These are phyloP conservation scores for Drosophila austrosaltans DNA, from an alignment of 2,888 invertebrate genomes.

Conservation along the genomic window DNA sequence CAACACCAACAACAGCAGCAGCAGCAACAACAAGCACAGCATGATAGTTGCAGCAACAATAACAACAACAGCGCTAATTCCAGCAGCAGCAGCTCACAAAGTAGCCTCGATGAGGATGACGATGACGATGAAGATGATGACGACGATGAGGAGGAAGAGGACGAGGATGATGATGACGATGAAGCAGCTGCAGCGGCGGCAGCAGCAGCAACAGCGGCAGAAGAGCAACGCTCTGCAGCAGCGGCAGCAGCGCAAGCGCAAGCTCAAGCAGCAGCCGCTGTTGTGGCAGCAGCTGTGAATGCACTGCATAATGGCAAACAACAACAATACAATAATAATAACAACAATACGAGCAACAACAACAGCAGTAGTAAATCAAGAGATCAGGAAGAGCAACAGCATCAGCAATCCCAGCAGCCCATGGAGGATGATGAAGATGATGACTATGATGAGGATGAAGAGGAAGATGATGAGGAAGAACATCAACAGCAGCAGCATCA, in stretches of 20 bases:
- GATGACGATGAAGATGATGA: slow-evolving; percentile 40
- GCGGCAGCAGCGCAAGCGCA: slow-evolving; percentile 26
- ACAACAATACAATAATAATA: slow-evolving; percentile 40
- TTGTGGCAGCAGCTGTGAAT: slow-evolving; percentile 62
- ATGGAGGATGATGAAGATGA: slow-evolving; percentile 13
- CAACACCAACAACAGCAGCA: slow-evolving; percentile 23
- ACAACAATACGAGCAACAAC: slow-evolving; percentile 46
- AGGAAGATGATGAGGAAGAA: slow-evolving; percentile 14
- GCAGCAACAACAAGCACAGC: slow-evolving; percentile 20
- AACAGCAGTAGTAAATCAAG: slow-evolving; percentile 35
- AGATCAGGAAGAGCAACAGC: slow-evolving; percentile 33
- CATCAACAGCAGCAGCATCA: slow-evolving; percentile 32
- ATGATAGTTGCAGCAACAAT: slow-evolving; percentile 35
- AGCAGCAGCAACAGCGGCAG: slow-evolving; percentile 36
- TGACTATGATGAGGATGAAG: slow-evolving; percentile 17
- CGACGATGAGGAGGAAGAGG: slow-evolving; percentile 34
- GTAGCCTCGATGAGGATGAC: slow-evolving; percentile 43
- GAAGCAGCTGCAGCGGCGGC: slow-evolving; percentile 38
- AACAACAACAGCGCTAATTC: slow-evolving; percentile 28
- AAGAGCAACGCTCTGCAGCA: slow-evolving; percentile 20
- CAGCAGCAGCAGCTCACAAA: slow-evolving; percentile 47
- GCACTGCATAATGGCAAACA: slow-evolving; percentile 62
- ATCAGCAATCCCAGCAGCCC: slow-evolving; percentile 26
- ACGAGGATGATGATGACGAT: slow-evolving; percentile 38
- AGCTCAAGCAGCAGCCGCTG: slow-evolving; percentile 47